Base-by-base conservation (phyloP, 2,797 vertebrate genomes). In the Ctenopoma kingsleyae region DNA sequence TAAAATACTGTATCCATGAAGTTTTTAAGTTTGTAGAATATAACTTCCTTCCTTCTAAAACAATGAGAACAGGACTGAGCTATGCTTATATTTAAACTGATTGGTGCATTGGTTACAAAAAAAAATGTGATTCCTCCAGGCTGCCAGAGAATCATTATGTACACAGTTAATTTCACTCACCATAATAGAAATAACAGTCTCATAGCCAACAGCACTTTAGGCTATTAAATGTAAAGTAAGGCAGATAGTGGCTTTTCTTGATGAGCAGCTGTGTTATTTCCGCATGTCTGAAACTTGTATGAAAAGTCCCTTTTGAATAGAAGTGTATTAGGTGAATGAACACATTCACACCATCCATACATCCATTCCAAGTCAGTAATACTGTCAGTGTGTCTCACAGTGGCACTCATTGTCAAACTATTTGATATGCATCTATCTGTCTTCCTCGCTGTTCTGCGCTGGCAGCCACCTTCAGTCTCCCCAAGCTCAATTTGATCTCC, bases 401-500 rank as follows among this genome's bases (percentile, higher is more conserved):
- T 47, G 40, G n/a, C 65, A 74, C 53, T 49, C 20, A 16, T 63
- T 72, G 81, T 88, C 78, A 76, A 43, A 54, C 67, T 78, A 43
- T 82, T 86, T 90, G 80, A 85, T 83, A 74, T 62, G 74, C 76
- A 82, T 78, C 87, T 76, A 83, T 91, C 83, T 78, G 73, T 86
- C 83, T 83, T 86, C 67, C 67, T 30, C 73, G 25, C 78, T 90
- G 83, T 89, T 88, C 68, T 43, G 62, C 61, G 82, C 52, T 88
- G 90, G 87, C 87, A 89, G 78, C 70, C 79, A 57, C 76, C 72
- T 72, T 81, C 85, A 82, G 64, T 87, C 81, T 92, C 81, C 71
- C 71, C 48, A n/a, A 84, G 88, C 87, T 89, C 87, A 89, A 89
- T 91, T 86, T 87, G 81, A 91, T 91, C 84, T 81, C 70, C 70